phyloP scores from a whole-genome alignment of 37 sponge, comb jelly and placozoan genomes.

The Halisarca cf. caerulea region DNA sequence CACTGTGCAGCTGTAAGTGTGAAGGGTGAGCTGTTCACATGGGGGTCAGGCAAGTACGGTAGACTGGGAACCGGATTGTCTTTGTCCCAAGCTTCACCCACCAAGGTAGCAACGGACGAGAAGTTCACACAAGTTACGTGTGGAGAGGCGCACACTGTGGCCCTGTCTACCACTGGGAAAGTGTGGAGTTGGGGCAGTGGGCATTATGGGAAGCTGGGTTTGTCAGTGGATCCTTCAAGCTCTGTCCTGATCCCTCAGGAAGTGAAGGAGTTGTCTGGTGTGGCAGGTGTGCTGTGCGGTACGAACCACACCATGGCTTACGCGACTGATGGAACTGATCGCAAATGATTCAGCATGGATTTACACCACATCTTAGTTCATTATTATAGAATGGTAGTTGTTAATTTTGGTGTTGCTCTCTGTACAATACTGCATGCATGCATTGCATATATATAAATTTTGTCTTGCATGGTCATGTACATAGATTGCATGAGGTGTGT shows the following conservation, averaged over 20 bases:
- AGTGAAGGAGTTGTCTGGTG: background rate
- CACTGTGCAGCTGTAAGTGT: conserved; percentile 62
- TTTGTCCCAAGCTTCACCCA: background rate
- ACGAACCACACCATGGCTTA: conserved; percentile 6
- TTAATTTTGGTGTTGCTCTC: no score
- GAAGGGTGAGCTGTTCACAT: conserved; percentile 29
- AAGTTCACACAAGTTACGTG: conserved; percentile 40
- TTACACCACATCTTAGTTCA: no score
- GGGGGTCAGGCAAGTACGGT: conserved; percentile 55
- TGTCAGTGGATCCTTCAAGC: background rate
- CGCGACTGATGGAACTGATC: background rate
- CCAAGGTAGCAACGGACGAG: background rate
- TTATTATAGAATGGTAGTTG: no score
- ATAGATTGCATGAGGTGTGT: no score
- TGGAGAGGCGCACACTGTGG: conserved; percentile 66
- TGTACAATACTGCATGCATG: no score
- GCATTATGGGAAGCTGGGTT: conserved; percentile 57
- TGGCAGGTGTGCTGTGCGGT: conserved; percentile 42
- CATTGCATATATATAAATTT: no score
- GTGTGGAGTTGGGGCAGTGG: conserved; percentile 60
- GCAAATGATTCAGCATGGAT: no score
- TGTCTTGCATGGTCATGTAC: no score
- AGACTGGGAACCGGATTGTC: conserved; percentile 44
- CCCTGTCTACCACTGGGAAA: conserved; percentile 26
- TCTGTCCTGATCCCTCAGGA: background rate